These are phyloP conservation scores for Rhodophaea formosa DNA, from an alignment of 2,888 invertebrate genomes.

Conservation along the genomic window DNA sequence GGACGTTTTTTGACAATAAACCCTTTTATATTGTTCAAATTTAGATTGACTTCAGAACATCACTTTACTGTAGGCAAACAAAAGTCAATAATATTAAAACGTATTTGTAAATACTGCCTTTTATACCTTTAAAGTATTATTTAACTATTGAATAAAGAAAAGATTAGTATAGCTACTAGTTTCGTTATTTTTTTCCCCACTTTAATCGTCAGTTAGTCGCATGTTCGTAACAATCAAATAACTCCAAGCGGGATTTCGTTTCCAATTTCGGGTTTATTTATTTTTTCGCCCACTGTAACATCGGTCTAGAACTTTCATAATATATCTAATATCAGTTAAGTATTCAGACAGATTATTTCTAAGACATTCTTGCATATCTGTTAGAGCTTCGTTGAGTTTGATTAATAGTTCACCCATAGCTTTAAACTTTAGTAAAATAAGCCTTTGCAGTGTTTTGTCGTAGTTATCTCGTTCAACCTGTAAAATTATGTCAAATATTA, in stretches of 20 bases:
- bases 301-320: constrained; percentile 41
- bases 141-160: constrained; percentile 26
- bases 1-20: too few species aligned
- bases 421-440: constrained; percentile 45
- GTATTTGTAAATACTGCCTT: constrained; percentile 43
- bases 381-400: constrained; percentile 32
- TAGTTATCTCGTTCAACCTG: constrained; percentile 60
- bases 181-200: background rate
- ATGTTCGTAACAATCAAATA: too few species aligned
- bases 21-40: background rate
- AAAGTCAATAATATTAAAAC: constrained; percentile 30
- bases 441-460: constrained; percentile 46
- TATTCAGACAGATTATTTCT: constrained; percentile 39
- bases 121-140: constrained; percentile 58
- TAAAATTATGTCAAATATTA: constrained; percentile 20
- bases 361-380: constrained; percentile 45
- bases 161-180: too few species aligned
- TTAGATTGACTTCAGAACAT: background rate
- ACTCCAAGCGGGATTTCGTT: too few species aligned
- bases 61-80: constrained; percentile 10
- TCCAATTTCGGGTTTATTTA: too few species aligned
- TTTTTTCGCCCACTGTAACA: constrained; percentile 41
- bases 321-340: constrained; percentile 37
- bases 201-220: too few species aligned
- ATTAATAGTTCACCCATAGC: constrained; percentile 40